These are phyloP conservation scores for Ceyx erithaca DNA, from an alignment of 2,797 vertebrate genomes.

Conservation along the genomic window DNA sequence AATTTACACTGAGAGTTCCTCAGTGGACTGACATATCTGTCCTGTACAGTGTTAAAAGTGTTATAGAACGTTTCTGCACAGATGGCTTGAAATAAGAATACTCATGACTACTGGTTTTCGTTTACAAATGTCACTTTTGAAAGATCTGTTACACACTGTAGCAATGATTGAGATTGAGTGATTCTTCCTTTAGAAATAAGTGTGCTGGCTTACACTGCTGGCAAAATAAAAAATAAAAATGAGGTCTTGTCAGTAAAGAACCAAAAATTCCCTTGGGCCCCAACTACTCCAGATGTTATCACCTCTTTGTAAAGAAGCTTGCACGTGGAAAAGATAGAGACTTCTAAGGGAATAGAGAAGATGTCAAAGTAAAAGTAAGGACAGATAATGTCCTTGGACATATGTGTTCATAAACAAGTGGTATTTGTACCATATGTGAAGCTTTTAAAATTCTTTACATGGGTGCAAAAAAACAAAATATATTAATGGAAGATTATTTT, in stretches of 20 bases:
- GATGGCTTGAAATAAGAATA: neutral
- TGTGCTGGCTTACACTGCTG: neutral
- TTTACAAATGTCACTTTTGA: neutral
- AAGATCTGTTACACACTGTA: neutral
- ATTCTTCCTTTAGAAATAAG: neutral
- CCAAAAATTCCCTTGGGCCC: neutral
- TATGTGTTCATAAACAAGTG: neutral
- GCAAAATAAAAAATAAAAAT: neutral
- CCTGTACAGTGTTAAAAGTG: neutral
- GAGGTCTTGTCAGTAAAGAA: neutral
- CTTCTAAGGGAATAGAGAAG: neutral
- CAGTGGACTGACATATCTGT: neutral
- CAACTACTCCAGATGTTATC: neutral
- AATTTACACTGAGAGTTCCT: neutral
- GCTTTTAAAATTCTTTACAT: neutral
- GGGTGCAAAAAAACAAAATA: accelerated
- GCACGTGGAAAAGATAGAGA: neutral
- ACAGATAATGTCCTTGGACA: neutral
- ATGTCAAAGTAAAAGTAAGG: neutral
- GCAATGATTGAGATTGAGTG: neutral
- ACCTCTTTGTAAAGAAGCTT: neutral
- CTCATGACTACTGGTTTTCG: neutral
- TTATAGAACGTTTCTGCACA: neutral
- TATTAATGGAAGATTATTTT: neutral
- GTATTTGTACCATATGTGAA: neutral